Base-by-base conservation (phyloP, 2,113 vertebrate genomes). In the Ginglymostoma cirratum region DNA sequence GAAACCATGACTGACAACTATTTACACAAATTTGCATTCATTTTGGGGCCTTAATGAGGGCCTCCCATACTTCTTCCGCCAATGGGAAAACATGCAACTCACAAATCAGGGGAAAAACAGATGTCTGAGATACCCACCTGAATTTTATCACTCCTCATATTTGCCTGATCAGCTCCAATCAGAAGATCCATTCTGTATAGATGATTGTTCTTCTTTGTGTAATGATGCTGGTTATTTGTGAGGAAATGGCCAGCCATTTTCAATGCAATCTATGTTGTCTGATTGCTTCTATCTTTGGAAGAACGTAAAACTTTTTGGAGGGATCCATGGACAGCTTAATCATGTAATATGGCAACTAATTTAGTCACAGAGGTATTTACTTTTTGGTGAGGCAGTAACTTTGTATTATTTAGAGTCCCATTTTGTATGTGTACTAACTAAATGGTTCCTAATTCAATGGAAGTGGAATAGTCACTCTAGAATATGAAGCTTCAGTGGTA, bases 21-120 rank as follows among this genome's bases (percentile, higher is more conserved):
- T 17, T 61, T 61, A 90, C 87, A 90, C n/a, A 90, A 61, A 90
- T 90, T 61, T 90, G 87, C 52, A 90, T 61, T 90, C 5, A 89
- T 30, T 89, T 55, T 89, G 48, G 23, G 86, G 48, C 6, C 86
- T 3, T 89, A 89, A 55, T 89, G 23, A 89, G 87, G 55, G 61
- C 61, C 30, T 61, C 15, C 27, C 52, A 30, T 90, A 61, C 14
- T n/a, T 65, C 87, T 90, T 34, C 87, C n/a, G 61, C 52, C 87
- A 90, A 61, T 65, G 89, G 89, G 21, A 66, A 66, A 38, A n/a
- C 30, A 5, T n/a, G 55, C 55, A 92, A 21, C 30, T 61, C 30
- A 90, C 27, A 61, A 34, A 66, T 38, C 19, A 19, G 61, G 89
- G 14, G n/a, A 66, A 19, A 92, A 65, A 14, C 27, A 55, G 87